phyloP scores from a whole-genome alignment of 2,113 vertebrate genomes.

The Tretioscincus oriximinensis region DNA sequence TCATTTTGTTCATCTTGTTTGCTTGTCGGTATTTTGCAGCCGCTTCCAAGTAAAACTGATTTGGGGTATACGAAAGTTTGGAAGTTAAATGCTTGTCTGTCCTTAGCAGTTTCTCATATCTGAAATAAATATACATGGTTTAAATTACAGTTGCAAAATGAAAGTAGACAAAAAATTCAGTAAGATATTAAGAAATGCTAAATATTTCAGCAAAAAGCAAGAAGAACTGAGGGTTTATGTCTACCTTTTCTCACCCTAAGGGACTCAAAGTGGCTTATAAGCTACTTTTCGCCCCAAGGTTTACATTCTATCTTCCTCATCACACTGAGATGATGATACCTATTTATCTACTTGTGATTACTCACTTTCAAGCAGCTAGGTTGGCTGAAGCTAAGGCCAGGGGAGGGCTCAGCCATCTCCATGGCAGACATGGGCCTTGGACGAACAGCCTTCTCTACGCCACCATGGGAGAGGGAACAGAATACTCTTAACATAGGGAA shows the following conservation, averaged over 20 bases:
- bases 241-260: too few relatives aligned
- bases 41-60: slow-evolving; percentile 77
- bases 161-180: not conserved
- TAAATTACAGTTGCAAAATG: not conserved
- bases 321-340: too few relatives aligned
- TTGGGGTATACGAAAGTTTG: slow-evolving; percentile 71
- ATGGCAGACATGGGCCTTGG: too few relatives aligned
- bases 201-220: not conserved
- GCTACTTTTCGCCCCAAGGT: too few relatives aligned
- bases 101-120: slow-evolving; percentile 68
- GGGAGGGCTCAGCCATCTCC: too few relatives aligned
- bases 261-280: too few relatives aligned
- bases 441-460: too few relatives aligned
- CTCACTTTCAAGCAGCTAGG: too few relatives aligned
- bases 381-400: too few relatives aligned
- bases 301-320: too few relatives aligned
- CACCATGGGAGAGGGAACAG: not conserved
- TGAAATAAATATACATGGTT: slow-evolving; percentile 48
- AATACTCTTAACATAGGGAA: too few relatives aligned
- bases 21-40: slow-evolving; percentile 73
- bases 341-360: too few relatives aligned
- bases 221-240: not conserved
- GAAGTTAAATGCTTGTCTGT: slow-evolving; percentile 52
- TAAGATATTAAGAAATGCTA: not conserved
- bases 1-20: slow-evolving; percentile 73